Evolutionary conservation across 2,113 vertebrate species (phyloP).

Genomic region (Papio anubis): DNA sequence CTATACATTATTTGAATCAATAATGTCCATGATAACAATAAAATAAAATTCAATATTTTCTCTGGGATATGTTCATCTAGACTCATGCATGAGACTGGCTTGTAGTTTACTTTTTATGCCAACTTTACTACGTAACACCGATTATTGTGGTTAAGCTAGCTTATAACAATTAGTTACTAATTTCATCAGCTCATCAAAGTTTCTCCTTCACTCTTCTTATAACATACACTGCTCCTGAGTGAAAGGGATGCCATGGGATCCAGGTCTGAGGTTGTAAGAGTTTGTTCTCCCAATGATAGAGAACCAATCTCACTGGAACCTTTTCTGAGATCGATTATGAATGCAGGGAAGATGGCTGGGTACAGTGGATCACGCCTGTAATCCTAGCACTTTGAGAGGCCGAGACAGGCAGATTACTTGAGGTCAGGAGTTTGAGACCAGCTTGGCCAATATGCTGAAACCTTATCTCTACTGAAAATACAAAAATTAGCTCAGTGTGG

Average conservation of each 20-base stretch:
- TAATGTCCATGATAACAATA: not conserved
- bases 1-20: not conserved
- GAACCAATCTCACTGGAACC: not conserved
- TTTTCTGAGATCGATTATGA: not conserved
- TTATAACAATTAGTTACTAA: not conserved
- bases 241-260: not conserved
- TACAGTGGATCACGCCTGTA: too few species aligned
- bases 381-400: too few species aligned
- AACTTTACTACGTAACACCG: not conserved
- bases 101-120: not conserved
- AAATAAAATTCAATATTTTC: not conserved
- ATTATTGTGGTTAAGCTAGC: not conserved
- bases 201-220: not conserved
- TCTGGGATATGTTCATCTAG: not conserved
- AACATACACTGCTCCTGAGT: not conserved
- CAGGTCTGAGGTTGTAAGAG: not conserved
- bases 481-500: too few species aligned
- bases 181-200: not conserved
- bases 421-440: too few species aligned
- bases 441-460: too few species aligned
- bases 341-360: not conserved
- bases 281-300: not conserved
- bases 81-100: not conserved
- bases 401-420: too few species aligned
- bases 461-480: too few species aligned